phyloP scores from a whole-genome alignment of 2,797 vertebrate genomes.

The Hypotaenidia okinawae region DNA sequence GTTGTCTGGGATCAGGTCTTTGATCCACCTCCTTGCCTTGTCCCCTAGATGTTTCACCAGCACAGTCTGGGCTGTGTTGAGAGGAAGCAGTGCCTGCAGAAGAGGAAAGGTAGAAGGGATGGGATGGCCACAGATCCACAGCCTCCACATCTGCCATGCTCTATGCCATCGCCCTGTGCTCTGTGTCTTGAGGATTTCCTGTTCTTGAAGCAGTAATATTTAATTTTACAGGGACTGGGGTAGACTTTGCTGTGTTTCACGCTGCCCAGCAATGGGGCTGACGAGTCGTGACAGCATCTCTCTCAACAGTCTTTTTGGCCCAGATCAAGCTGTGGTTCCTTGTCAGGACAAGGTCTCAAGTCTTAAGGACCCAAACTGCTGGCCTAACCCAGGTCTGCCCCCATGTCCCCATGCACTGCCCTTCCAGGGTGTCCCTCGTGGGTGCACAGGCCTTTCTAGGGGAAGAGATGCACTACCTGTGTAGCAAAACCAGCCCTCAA shows the following conservation, averaged over 20 bases:
- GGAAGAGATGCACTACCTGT: background rate
- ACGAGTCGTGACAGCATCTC: background rate
- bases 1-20: background rate
- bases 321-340: background rate
- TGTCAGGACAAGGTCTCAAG: background rate
- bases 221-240: background rate
- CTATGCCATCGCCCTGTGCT: background rate
- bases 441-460: background rate
- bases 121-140: background rate
- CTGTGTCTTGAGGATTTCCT: background rate
- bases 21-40: background rate
- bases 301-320: background rate
- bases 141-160: background rate
- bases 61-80: background rate
- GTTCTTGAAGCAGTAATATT: background rate
- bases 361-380: background rate
- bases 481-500: background rate
- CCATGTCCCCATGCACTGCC: background rate
- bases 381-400: background rate
- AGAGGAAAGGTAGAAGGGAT: background rate
- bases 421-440: background rate
- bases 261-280: background rate
- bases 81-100: background rate
- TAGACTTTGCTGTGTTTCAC: background rate
- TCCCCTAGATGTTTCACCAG: background rate